These are phyloP conservation scores for Uropetala carovei DNA, from an alignment of 2,888 invertebrate genomes.

Conservation along the genomic window DNA sequence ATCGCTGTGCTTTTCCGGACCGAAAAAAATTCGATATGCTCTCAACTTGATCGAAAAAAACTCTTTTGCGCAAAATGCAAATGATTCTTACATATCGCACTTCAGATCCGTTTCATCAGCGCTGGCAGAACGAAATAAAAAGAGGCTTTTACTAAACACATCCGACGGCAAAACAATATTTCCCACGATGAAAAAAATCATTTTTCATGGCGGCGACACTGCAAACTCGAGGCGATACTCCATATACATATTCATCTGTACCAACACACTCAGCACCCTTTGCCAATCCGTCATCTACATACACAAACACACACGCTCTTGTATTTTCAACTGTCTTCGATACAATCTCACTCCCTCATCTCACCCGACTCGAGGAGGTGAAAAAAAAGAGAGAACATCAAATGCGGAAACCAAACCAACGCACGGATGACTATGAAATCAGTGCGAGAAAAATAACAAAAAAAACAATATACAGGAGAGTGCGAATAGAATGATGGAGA, in stretches of 20 bases:
- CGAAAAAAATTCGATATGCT: no score
- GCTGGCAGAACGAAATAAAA: no score
- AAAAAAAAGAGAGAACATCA: neutral
- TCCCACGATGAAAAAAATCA: neutral
- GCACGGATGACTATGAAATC: neutral
- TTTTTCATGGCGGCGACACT: neutral
- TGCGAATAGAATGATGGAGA: neutral
- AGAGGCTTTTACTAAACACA: no score
- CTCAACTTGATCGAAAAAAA: no score
- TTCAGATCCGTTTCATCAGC: no score
- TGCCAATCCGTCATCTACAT: no score
- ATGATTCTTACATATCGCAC: no score
- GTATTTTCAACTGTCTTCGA: no score
- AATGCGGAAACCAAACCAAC: conserved; percentile 3
- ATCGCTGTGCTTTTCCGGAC: no score
- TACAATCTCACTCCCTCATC: neutral
- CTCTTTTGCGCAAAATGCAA: no score
- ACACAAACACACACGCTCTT: no score
- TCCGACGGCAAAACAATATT: no score
- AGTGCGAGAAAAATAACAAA: neutral
- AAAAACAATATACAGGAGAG: neutral
- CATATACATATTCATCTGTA: neutral
- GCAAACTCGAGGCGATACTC: neutral
- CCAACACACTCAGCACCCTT: neutral
- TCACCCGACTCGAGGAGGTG: neutral